A percentile compares a stretch with the other conserved stretches of the same genome.
Evolutionary conservation across 2,888 invertebrate genomes (phyloP).

Genomic region (Heliconius charithonia): DNA sequence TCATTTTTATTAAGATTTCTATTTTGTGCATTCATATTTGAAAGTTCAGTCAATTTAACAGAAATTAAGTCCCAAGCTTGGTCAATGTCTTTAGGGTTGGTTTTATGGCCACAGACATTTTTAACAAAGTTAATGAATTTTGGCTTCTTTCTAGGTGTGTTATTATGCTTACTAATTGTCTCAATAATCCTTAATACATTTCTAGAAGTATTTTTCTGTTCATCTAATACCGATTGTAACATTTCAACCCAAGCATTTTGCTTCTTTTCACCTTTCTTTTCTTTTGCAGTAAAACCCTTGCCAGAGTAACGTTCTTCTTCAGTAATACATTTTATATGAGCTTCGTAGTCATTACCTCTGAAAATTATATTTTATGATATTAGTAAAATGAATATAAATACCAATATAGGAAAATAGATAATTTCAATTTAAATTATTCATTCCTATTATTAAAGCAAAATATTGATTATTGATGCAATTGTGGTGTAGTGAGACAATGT

Average conservation of each 20-base stretch:
- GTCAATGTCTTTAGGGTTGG: constrained; percentile 84
- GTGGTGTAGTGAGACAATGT: neutral
- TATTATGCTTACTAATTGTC: constrained; percentile 87
- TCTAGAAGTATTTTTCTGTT: constrained; percentile 80
- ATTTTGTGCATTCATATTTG: constrained; percentile 60
- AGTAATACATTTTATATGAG: constrained; percentile 92
- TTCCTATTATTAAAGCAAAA: too few relatives aligned
- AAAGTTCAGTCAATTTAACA: constrained; percentile 80
- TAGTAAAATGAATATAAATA: neutral
- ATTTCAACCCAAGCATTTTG: constrained; percentile 93
- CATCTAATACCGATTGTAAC: constrained; percentile 86
- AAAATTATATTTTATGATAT: constrained; percentile 53
- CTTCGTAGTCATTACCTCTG: constrained; percentile 89
- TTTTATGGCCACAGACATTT: constrained; percentile 84
- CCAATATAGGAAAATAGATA: neutral
- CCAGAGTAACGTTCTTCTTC: constrained; percentile 95
- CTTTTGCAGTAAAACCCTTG: constrained; percentile 89
- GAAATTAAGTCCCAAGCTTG: constrained; percentile 87
- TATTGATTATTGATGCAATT: neutral
- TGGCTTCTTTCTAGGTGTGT: constrained; percentile 93
- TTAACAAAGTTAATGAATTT: constrained; percentile 92
- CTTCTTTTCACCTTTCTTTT: constrained; percentile 93
- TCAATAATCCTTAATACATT: constrained; percentile 86
- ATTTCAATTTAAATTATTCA: neutral
- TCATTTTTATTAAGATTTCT: constrained; percentile 61